phyloP scores from a whole-genome alignment of 1,140 invertebrate genomes.

The Phthorimaea operculella region DNA sequence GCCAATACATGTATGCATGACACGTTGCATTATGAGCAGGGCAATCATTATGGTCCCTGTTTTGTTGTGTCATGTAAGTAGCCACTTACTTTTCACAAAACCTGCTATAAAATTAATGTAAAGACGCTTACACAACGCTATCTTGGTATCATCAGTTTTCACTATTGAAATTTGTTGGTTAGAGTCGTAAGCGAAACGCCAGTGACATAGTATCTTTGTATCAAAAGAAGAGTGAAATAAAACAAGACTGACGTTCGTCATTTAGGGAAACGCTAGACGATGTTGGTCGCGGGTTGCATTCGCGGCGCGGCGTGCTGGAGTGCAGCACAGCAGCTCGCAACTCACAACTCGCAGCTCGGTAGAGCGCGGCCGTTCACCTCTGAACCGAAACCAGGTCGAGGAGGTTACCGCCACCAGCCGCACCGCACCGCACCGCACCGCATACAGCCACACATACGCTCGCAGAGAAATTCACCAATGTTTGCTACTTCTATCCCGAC shows the following conservation, averaged over 20 bases:
- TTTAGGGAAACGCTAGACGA: background rate
- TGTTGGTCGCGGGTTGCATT: background rate
- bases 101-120: too few relatives aligned
- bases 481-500: background rate
- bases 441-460: background rate
- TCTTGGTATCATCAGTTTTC: too few relatives aligned
- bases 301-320: background rate
- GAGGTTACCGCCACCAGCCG: slow-evolving; percentile 24
- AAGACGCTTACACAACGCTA: too few relatives aligned
- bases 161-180: too few relatives aligned
- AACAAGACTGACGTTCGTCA: too few relatives aligned
- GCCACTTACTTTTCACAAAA: too few relatives aligned
- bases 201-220: too few relatives aligned
- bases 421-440: background rate
- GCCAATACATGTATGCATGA: background rate
- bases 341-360: too few relatives aligned
- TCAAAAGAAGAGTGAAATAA: too few relatives aligned
- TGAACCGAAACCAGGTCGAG: slow-evolving; percentile 49
- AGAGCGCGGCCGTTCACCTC: slow-evolving; percentile 45
- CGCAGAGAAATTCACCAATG: background rate
- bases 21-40: background rate
- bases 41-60: background rate
- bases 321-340: slow-evolving; percentile 8
- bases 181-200: too few relatives aligned
- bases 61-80: background rate